phyloP scores from a whole-genome alignment of 2,888 invertebrate genomes.

The Andrena flavipes region DNA sequence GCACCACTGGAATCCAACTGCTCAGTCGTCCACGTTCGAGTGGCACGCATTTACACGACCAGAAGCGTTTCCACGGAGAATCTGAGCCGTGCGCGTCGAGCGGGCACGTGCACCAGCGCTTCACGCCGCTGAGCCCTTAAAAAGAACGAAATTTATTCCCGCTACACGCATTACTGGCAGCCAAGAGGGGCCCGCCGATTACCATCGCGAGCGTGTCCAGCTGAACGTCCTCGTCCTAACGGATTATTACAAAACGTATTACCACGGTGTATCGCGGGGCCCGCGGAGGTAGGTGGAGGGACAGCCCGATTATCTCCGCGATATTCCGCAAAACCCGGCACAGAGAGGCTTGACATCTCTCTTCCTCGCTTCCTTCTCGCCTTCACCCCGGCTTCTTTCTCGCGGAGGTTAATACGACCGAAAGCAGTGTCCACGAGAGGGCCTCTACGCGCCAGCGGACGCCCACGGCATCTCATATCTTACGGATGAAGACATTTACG shows the following conservation, averaged over 20 bases:
- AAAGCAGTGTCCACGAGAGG: constrained; percentile 76
- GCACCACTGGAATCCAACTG: neutral
- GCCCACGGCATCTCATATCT: constrained; percentile 83
- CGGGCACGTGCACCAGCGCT: neutral
- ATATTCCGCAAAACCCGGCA: constrained; percentile 37
- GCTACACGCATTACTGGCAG: constrained; percentile 6
- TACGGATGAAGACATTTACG: constrained; percentile 84
- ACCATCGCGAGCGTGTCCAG: constrained; percentile 26
- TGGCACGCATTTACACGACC: neutral
- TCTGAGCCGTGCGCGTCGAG: neutral
- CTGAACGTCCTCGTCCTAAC: constrained; percentile 25
- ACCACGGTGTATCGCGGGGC: constrained; percentile 18
- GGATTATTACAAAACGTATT: constrained; percentile 28
- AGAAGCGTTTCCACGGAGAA: neutral
- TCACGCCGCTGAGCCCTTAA: neutral
- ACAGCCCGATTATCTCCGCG: constrained; percentile 63
- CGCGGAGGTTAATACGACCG: constrained; percentile 74
- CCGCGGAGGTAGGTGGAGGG: neutral
- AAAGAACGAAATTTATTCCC: constrained; percentile 11
- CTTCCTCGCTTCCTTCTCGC: constrained; percentile 58
- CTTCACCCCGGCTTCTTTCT: constrained; percentile 57
- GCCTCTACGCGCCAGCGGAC: constrained; percentile 72
- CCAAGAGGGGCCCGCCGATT: constrained; percentile 18
- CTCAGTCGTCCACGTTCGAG: neutral
- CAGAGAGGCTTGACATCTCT: constrained; percentile 48